Conservation (phyloP, 2,797 vertebrate species). For the Premnoplex brunnescens region DNA sequence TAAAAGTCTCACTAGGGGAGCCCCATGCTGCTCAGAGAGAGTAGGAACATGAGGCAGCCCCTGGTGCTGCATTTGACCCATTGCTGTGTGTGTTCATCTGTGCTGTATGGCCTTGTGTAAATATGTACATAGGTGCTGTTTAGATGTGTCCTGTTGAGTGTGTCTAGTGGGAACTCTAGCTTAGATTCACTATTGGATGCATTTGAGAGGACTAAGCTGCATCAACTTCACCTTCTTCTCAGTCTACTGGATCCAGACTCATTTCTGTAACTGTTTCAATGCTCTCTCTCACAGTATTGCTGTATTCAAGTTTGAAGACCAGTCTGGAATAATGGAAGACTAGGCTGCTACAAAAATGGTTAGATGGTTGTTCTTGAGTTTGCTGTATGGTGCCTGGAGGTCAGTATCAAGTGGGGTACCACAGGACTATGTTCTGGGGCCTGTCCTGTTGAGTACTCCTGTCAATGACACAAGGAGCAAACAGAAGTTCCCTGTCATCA, state of each 20-base stretch:
- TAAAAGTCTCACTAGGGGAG: background rate
- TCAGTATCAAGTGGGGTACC: background rate
- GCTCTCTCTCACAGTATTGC: background rate
- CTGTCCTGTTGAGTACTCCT: background rate
- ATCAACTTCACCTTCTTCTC: background rate
- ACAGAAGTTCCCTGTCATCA: background rate
- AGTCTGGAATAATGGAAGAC: background rate
- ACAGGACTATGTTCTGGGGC: background rate
- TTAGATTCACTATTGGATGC: background rate
- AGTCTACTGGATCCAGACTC: background rate
- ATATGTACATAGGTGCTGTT: accelerated
- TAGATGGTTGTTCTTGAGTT: background rate
- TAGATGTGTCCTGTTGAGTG: background rate
- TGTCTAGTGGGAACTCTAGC: background rate
- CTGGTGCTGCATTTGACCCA: background rate
- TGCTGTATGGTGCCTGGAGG: background rate
- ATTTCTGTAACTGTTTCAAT: background rate
- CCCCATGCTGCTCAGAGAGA: background rate
- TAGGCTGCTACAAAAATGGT: background rate
- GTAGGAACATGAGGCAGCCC: background rate
- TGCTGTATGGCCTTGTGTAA: background rate
- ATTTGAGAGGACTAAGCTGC: background rate
- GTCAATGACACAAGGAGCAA: background rate
- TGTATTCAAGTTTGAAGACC: background rate
- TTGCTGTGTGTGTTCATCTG: background rate